Base-by-base conservation (phyloP, 2,113 vertebrate genomes). In the Tautogolabrus adspersus region DNA sequence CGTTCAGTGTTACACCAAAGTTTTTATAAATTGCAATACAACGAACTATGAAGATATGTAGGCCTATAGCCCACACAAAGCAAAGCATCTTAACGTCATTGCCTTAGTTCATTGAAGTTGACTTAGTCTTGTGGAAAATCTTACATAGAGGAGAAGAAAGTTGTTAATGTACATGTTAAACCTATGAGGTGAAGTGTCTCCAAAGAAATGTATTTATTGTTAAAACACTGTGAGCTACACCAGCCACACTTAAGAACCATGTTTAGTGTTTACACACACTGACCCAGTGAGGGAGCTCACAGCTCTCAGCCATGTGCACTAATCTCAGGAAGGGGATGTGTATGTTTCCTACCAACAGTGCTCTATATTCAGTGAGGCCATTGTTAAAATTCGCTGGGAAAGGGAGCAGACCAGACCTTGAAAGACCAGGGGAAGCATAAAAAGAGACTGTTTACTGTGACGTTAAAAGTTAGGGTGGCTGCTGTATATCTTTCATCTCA, bases 291-390 rank as follows among this genome's bases (percentile, higher is more conserved):
- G 72, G 74, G 63, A 34, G 73, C 44, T 37, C 54, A 51, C 80
- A 49, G 30, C 38, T 77, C 22, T 38, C 56, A 40, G 40, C 47
- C 54, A 59, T 75, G 62, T 59, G 69, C n/a, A 40, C 34, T 65
- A 55, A 85, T 73, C 63, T 77, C 87, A 91, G 91, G 89, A 92
- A 92, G 57, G 49, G 85, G 85, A 86, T 85, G 74, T 91, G 82
- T 60, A 73, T 87, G 78, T 83, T 91, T 92, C 88, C 90, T 59
- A 63, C 54, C 38, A 85, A 72, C 81, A 56, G 23, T 70, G 57
- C 44, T 77, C 37, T 72, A 30, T 42, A 16, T 57, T 76, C 16
- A 59, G 57, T 37, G 10, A 46, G 60, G 65, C 65, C 66, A 91
- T 91, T 92, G 85, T 91, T 89, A 59, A 63, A 79, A 67, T n/a